A percentile compares a stretch with the other conserved stretches of the same genome.
Conservation (phyloP, 2,797 vertebrate genomes). For the Adrianichthys oophorus region DNA sequence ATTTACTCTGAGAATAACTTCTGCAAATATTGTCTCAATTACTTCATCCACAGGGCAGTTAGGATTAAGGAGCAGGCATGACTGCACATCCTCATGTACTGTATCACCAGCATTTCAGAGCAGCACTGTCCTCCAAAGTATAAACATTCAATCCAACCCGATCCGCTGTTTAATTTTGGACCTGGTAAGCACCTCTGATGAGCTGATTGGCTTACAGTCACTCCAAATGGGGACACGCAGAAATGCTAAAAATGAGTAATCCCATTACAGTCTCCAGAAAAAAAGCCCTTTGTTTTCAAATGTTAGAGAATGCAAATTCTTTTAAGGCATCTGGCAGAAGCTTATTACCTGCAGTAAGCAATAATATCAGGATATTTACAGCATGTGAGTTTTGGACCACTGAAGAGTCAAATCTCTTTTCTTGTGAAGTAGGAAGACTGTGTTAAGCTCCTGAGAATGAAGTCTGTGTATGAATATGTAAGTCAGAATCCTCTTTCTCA, state of each 20-base stretch:
- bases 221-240: conserved; percentile 37
- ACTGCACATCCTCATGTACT: conserved; percentile 13
- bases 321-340: conserved; percentile 22
- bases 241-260: conserved; percentile 22
- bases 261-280: conserved; percentile 32
- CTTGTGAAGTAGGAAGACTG: conserved; percentile 4
- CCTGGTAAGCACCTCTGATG: conserved; percentile 58
- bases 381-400: conserved; percentile 17
- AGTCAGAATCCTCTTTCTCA: conserved; percentile 17
- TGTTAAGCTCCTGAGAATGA: conserved; percentile 14
- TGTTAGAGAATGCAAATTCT: conserved; percentile 46
- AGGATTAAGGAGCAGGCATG: background rate
- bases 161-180: conserved; percentile 66
- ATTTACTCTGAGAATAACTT: conserved; percentile 12
- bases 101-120: conserved; percentile 26
- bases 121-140: conserved; percentile 20
- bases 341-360: conserved; percentile 30
- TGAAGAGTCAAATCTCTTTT: conserved; percentile 12
- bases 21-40: conserved; percentile 20
- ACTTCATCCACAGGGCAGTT: conserved; percentile 20
- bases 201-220: conserved; percentile 48
- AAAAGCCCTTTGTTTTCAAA: conserved; percentile 38
- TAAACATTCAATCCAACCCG: conserved; percentile 38
- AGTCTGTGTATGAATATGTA: conserved; percentile 48
- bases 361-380: conserved; percentile 23